Evolutionary conservation across 2,113 vertebrate genomes (phyloP), one percentile per base, ranked within the genome.

Genomic region (Eptatretus burgeri): DNA sequence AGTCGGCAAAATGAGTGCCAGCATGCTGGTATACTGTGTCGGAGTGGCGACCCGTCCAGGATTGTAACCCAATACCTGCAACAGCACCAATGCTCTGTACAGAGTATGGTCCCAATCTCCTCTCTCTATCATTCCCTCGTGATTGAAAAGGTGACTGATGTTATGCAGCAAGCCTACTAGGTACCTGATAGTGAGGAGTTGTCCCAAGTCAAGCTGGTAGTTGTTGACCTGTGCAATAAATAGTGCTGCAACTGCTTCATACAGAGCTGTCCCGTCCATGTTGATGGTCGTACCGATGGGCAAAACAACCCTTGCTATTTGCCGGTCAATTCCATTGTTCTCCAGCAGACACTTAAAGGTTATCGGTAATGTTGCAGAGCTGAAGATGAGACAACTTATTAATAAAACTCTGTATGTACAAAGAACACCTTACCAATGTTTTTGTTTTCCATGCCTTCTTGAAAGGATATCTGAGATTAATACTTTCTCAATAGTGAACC

Each of bases 301-400:
- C 65, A 95, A 77, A 74, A 94, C 89, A 0, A 94, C 93, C 53
- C 87, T 83, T 0, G 91, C 91, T 14, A 95, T 83, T 56, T 87
- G 81, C 60, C 86, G 76, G 73, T 95, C 89, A 2, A 95, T 89
- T 62, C 87, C 85, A 70, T 95, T 95, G 72, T 95, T 95, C 71
- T 94, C 89, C 73, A 95, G 72, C 69, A 95, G 85, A 78, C 89
- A 95, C 80, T 94, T 93, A 78, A 95, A 95, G 68, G 89, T 95
- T 75, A 95, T 93, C 76, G 89, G 89, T 79, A 95, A 71, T 1
- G 89, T 95, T 75, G 89, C 89, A 66, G 87, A 93, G 74, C 89
- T 95, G 76, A 27, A 67, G 63, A 63, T 12, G 10, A 65, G 16
- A 67, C 56, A 56, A 52, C 52, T 69, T n/a, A 69, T 49, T 9